A percentile compares a stretch with the other conserved stretches of the same genome.
Evolutionary conservation across 1,140 invertebrate genomes (phyloP).

Genomic region (Drosophila mojavensis): DNA sequence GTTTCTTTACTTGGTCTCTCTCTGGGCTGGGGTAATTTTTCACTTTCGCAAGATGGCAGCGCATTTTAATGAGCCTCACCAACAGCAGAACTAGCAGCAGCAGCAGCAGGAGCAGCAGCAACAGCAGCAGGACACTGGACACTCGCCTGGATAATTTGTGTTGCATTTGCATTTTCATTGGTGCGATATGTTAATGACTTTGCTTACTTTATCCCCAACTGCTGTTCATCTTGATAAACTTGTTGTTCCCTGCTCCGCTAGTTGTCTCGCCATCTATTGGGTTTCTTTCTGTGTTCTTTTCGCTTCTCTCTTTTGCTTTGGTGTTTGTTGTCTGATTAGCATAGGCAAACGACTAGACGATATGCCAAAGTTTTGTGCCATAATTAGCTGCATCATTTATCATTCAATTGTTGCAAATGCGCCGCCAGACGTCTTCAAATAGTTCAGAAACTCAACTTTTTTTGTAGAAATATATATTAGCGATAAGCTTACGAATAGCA

Average conservation of each 20-base stretch:
- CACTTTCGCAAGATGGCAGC: constrained; percentile 82
- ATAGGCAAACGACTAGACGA: constrained; percentile 38
- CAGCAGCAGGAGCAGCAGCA: not conserved
- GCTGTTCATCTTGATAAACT: constrained; percentile 51
- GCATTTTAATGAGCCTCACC: constrained; percentile 75
- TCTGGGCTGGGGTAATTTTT: constrained; percentile 71
- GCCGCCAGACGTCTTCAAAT: not conserved
- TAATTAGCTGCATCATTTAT: constrained; percentile 69
- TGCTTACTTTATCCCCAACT: constrained; percentile 60
- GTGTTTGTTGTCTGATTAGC: constrained; percentile 56
- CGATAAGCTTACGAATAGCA: not conserved
- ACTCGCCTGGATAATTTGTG: constrained; percentile 56
- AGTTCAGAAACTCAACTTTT: not conserved
- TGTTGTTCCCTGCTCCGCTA: constrained; percentile 10
- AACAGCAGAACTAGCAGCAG: constrained; percentile 16
- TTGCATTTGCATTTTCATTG: constrained; percentile 82
- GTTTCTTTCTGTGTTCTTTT: constrained; percentile 13
- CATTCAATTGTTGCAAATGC: constrained; percentile 34
- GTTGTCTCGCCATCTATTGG: constrained; percentile 10
- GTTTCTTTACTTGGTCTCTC: constrained; percentile 10
- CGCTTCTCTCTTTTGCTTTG: constrained; percentile 2
- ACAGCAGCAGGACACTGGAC: constrained; percentile 13
- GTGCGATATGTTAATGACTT: constrained; percentile 80
- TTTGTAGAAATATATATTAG: constrained; percentile 10
- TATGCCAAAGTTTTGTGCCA: constrained; percentile 22